Percentiles rank a stretch among this genome's conserved stretches.
phyloP scores from a whole-genome alignment of 2,797 vertebrate species.

The Lerista edwardsae region DNA sequence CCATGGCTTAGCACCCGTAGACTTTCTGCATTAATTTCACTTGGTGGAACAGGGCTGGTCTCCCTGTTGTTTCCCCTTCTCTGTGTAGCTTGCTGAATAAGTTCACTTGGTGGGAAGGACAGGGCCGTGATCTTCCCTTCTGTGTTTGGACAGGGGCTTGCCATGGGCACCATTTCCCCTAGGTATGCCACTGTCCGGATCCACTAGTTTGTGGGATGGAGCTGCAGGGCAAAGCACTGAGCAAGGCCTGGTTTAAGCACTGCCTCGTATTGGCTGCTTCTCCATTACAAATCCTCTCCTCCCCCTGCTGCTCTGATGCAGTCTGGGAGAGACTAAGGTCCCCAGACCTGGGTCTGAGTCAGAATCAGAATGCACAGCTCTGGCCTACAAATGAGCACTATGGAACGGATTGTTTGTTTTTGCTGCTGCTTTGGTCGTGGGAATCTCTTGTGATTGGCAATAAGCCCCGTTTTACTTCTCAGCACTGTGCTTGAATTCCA shows the following conservation, averaged over 20 bases:
- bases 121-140: too few species aligned
- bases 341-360: background rate
- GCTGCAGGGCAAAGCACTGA: too few species aligned
- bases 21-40: too few species aligned
- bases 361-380: background rate
- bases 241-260: background rate
- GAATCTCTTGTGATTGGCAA: conserved; percentile 43
- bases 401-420: conserved; percentile 52
- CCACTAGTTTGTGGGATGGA: too few species aligned
- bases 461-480: conserved; percentile 38
- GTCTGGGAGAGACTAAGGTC: background rate
- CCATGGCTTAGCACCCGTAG: too few species aligned
- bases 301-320: background rate
- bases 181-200: too few species aligned
- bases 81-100: too few species aligned
- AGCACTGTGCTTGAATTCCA: conserved; percentile 54
- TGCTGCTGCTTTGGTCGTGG: conserved; percentile 41
- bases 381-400: conserved; percentile 53
- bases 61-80: too few species aligned
- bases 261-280: background rate
- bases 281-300: background rate
- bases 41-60: too few species aligned
- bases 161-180: too few species aligned
- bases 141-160: too few species aligned
- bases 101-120: too few species aligned